Percentiles rank a stretch among this genome's conserved stretches.
Evolutionary conservation across 2,797 vertebrate species (phyloP).

Genomic region (Rhinella marina): DNA sequence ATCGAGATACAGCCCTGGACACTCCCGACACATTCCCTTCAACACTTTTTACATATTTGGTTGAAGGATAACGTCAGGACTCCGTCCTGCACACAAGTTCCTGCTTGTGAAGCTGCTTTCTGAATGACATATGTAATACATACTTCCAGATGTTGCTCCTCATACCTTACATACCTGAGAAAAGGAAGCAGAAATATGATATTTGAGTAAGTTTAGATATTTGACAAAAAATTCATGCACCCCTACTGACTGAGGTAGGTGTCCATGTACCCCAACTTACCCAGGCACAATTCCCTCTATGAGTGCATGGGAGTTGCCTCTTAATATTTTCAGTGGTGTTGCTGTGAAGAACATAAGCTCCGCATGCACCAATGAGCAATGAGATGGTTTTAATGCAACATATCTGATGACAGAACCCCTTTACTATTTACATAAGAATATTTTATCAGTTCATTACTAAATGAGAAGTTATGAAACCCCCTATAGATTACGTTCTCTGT

Average conservation of each 20-base stretch:
- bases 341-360: too few relatives aligned
- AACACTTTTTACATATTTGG: slow-evolving; percentile 32
- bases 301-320: not conserved
- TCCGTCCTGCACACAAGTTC: not conserved
- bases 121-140: not conserved
- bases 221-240: too few relatives aligned
- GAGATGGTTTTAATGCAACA: too few relatives aligned
- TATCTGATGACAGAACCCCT: too few relatives aligned
- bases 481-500: not conserved
- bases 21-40: slow-evolving; percentile 28
- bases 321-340: too few relatives aligned
- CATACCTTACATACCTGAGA: not conserved
- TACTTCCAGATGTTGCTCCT: slow-evolving; percentile 18
- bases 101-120: slow-evolving; percentile 31
- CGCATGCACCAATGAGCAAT: too few relatives aligned
- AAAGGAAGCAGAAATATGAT: not conserved
- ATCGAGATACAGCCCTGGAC: not conserved
- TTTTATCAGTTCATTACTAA: not conserved
- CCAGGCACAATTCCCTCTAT: not conserved
- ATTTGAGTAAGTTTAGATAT: too few relatives aligned
- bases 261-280: not conserved
- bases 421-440: not conserved
- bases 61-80: slow-evolving; percentile 22
- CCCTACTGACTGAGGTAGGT: not conserved
- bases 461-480: not conserved